These are phyloP conservation scores for Smithornis capensis DNA, from an alignment of 2,113 vertebrate species.

Conservation along the genomic window DNA sequence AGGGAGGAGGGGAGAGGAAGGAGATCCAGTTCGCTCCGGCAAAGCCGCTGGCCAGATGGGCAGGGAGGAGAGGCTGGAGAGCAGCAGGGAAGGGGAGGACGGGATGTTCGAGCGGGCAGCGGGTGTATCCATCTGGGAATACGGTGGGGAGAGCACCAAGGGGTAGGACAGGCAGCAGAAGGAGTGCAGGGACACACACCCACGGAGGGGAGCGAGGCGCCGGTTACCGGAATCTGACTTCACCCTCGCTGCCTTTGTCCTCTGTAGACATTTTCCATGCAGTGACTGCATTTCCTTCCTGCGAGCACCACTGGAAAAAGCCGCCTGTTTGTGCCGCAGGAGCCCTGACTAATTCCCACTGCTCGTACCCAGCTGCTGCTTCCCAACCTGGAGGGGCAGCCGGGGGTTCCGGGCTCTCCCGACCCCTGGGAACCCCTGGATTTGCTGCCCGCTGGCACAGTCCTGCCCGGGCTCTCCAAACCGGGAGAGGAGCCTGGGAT, in stretches of 20 bases:
- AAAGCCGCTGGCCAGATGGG: slow-evolving; percentile 55
- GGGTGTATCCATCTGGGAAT: background rate
- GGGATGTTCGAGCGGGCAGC: background rate
- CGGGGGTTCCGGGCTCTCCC: background rate
- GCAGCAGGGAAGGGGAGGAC: background rate
- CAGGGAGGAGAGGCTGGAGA: slow-evolving; percentile 14
- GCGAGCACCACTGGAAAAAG: slow-evolving; percentile 60
- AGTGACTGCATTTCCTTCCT: slow-evolving; percentile 74
- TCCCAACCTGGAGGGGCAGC: background rate
- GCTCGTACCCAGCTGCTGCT: background rate
- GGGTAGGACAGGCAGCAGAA: background rate
- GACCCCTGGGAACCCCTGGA: rapidly evolving
- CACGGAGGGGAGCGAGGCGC: background rate
- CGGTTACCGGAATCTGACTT: slow-evolving; percentile 69
- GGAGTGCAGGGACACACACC: background rate
- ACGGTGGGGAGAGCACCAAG: background rate
- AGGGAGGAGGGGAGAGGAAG: slow-evolving; percentile 14
- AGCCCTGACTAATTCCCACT: slow-evolving; percentile 1
- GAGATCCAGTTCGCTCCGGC: slow-evolving; percentile 27
- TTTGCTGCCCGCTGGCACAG: background rate
- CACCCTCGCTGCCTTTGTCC: slow-evolving; percentile 69
- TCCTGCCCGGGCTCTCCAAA: background rate
- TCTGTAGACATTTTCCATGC: slow-evolving; percentile 66
- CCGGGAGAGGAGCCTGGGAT: background rate
- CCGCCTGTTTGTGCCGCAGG: background rate